phyloP scores from a whole-genome alignment of 2,888 invertebrate species.

The Ethmia dodecea region DNA sequence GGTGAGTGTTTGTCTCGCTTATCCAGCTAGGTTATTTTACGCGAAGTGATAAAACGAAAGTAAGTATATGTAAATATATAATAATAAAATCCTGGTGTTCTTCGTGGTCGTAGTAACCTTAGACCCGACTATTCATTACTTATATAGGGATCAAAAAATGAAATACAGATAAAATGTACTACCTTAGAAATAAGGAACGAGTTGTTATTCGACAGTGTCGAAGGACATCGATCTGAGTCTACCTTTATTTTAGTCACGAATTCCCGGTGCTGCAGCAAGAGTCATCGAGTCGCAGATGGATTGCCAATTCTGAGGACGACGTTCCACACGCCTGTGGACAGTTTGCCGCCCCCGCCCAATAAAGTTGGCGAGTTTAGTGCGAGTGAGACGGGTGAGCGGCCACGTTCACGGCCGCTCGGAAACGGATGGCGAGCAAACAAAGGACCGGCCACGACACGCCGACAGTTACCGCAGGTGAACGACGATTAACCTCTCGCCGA shows the following conservation, averaged over 20 bases:
- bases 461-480: conserved; percentile 64
- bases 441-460: conserved; percentile 35
- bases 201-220: no score
- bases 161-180: no score
- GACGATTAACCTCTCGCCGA: conserved; percentile 60
- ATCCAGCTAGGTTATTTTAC: no score
- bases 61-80: no score
- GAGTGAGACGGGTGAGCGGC: conserved; percentile 56
- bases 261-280: conserved; percentile 23
- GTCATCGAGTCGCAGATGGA: conserved; percentile 44
- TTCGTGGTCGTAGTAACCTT: no score
- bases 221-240: no score
- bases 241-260: conserved; percentile 3
- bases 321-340: conserved; percentile 52
- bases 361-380: conserved; percentile 54
- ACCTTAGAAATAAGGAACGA: no score
- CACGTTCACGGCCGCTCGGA: conserved; percentile 54
- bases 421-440: conserved; percentile 43
- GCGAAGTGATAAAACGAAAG: no score
- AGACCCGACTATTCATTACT: no score
- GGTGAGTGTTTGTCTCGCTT: no score
- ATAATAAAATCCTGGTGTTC: no score
- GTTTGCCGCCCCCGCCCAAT: conserved; percentile 58
- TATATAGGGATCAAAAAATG: no score
- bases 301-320: conserved; percentile 37